A percentile compares a stretch with the other conserved stretches of the same genome.
Evolutionary conservation across 2,113 vertebrate genomes (phyloP).

Genomic region (Brachyhypopomus occidentalis): DNA sequence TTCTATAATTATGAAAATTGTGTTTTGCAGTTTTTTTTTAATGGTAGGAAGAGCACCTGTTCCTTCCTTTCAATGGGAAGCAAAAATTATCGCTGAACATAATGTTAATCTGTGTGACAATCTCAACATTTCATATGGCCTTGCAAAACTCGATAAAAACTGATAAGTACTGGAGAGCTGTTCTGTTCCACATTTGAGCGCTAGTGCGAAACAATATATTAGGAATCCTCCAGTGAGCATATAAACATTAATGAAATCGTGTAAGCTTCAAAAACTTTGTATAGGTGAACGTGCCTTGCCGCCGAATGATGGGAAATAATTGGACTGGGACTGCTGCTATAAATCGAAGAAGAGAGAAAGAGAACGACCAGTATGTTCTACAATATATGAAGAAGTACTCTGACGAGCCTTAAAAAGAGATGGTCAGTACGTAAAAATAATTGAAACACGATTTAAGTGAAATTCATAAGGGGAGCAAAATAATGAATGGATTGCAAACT

Average conservation of each 20-base stretch:
- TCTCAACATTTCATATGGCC: slow-evolving; percentile 32
- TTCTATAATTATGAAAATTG: slow-evolving; percentile 44
- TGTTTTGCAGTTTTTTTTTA: slow-evolving; percentile 26
- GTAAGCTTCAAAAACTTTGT: slow-evolving; percentile 52
- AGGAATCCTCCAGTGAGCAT: slow-evolving; percentile 41
- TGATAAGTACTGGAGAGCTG: slow-evolving; percentile 13
- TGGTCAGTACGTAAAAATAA: slow-evolving; percentile 61
- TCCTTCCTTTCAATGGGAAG: slow-evolving; percentile 3
- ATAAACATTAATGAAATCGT: slow-evolving; percentile 58
- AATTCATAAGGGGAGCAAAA: slow-evolving; percentile 45
- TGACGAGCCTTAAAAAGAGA: slow-evolving; percentile 61
- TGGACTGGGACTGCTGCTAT: slow-evolving; percentile 53
- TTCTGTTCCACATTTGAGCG: slow-evolving; percentile 27
- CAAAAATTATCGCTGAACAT: background rate
- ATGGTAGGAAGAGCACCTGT: slow-evolving; percentile 28
- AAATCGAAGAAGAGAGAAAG: slow-evolving; percentile 28
- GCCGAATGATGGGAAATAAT: slow-evolving; percentile 57
- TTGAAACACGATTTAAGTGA: slow-evolving; percentile 62
- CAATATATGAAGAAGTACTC: slow-evolving; percentile 61
- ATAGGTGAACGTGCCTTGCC: slow-evolving; percentile 38
- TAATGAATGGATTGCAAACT: slow-evolving; percentile 62
- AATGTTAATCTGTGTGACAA: slow-evolving; percentile 10
- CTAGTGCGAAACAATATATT: slow-evolving; percentile 41
- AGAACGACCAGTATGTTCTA: slow-evolving; percentile 32
- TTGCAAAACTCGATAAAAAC: slow-evolving; percentile 48